Conservation (phyloP, 1,140 invertebrate genomes). For the Eufriesea mexicana region DNA sequence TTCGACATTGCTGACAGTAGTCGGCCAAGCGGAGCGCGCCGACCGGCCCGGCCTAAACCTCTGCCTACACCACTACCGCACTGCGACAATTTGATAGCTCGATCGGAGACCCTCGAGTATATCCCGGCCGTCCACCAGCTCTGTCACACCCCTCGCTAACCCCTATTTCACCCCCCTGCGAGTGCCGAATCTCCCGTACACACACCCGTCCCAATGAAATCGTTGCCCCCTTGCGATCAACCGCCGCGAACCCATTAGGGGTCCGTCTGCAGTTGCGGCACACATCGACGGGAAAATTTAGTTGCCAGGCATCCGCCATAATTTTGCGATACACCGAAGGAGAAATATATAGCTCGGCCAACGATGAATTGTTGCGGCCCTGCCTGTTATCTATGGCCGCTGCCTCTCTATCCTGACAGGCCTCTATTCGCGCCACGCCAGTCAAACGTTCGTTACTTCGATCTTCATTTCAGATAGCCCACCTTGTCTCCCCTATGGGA, state of each 20-base stretch:
- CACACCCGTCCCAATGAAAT: slow-evolving; percentile 50
- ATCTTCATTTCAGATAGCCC: slow-evolving; percentile 37
- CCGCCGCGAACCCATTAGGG: slow-evolving; percentile 52
- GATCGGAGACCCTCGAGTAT: slow-evolving; percentile 60
- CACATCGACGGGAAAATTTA: slow-evolving; percentile 54
- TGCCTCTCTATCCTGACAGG: background rate
- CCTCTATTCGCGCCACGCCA: background rate
- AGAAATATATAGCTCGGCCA: slow-evolving; percentile 23
- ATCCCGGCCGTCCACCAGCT: slow-evolving; percentile 43
- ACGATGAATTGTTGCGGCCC: slow-evolving; percentile 56
- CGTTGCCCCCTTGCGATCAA: slow-evolving; percentile 56
- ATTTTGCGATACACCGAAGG: slow-evolving; percentile 40
- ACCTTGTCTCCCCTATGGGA: background rate
- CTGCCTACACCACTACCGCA: slow-evolving; percentile 73
- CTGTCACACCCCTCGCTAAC: background rate
- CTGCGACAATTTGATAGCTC: slow-evolving; percentile 77
- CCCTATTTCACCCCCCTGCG: background rate
- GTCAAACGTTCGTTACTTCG: slow-evolving; percentile 27
- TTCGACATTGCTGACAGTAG: slow-evolving; percentile 63
- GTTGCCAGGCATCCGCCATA: slow-evolving; percentile 28
- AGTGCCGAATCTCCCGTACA: background rate
- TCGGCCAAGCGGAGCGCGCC: slow-evolving; percentile 36
- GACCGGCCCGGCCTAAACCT: slow-evolving; percentile 61
- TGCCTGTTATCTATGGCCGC: slow-evolving; percentile 17
- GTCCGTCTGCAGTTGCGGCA: slow-evolving; percentile 16